Evolutionary conservation across 2,888 invertebrate species (phyloP).

Genomic region (Scaptomyza flava): DNA sequence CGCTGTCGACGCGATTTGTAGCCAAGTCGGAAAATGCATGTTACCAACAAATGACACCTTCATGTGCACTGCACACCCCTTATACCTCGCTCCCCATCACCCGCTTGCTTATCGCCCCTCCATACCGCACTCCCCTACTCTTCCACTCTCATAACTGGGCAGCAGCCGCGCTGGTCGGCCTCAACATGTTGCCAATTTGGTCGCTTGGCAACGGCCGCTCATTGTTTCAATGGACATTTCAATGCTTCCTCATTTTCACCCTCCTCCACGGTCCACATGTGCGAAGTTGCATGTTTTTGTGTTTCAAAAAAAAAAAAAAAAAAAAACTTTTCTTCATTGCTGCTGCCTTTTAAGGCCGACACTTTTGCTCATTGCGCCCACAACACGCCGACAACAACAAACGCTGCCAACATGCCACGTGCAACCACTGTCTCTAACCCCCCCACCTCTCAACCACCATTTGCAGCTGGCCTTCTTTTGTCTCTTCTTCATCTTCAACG

Average conservation of each 20-base stretch:
- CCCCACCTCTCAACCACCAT: slow-evolving; percentile 1
- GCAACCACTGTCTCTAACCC: slow-evolving; percentile 7
- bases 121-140: background rate
- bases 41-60: slow-evolving; percentile 82
- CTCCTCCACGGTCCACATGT: slow-evolving; percentile 35
- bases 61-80: slow-evolving; percentile 59
- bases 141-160: slow-evolving; percentile 60
- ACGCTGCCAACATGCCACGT: slow-evolving; percentile 21
- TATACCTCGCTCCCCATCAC: slow-evolving; percentile 4
- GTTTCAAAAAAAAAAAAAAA: slow-evolving; percentile 28
- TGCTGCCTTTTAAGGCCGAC: slow-evolving; percentile 72
- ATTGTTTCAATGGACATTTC: slow-evolving; percentile 74
- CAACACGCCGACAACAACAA: slow-evolving; percentile 16
- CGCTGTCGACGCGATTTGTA: slow-evolving; percentile 77
- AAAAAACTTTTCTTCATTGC: slow-evolving; percentile 50
- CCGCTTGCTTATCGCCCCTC: background rate
- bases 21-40: slow-evolving; percentile 79
- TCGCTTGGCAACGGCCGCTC: slow-evolving; percentile 55
- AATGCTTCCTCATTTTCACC: slow-evolving; percentile 59
- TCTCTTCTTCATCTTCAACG: slow-evolving; percentile 13
- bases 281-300: slow-evolving; percentile 74
- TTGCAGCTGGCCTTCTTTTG: slow-evolving; percentile 36
- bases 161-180: slow-evolving; percentile 35
- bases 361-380: slow-evolving; percentile 72
- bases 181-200: slow-evolving; percentile 69